These are phyloP conservation scores for Anthonomus grandis DNA, from an alignment of 1,140 invertebrate genomes.

Conservation along the genomic window DNA sequence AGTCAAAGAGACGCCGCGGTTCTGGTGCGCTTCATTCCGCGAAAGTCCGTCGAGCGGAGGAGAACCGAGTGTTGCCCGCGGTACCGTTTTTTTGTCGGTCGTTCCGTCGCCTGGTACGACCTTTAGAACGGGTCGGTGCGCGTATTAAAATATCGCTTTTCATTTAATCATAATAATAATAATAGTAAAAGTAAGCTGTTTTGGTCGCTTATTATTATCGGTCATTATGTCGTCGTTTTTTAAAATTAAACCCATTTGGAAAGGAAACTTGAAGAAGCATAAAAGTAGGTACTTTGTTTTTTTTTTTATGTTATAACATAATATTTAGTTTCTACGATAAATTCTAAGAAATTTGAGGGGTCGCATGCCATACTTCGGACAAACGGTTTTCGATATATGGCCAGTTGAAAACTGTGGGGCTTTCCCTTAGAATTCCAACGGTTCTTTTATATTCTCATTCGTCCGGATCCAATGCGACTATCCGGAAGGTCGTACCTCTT, in stretches of 20 bases:
- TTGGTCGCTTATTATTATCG: not conserved
- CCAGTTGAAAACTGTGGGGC: too few species aligned
- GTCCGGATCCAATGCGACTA: too few species aligned
- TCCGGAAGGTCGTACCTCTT: too few species aligned
- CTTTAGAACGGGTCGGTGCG: not conserved
- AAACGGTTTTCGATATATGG: too few species aligned
- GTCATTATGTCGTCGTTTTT: conserved; percentile 55
- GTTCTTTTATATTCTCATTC: too few species aligned
- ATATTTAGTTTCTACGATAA: too few species aligned
- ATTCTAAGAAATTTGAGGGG: too few species aligned
- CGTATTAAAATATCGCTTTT: not conserved
- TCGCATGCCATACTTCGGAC: too few species aligned
- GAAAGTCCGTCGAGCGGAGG: conserved; percentile 24
- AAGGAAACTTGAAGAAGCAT: conserved; percentile 63
- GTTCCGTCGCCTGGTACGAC: conserved; percentile 3
- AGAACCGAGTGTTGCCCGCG: conserved; percentile 6
- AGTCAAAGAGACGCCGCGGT: conserved; percentile 21
- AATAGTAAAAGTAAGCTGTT: not conserved
- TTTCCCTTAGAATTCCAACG: too few species aligned
- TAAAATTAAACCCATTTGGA: conserved; percentile 58
- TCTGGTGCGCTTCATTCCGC: conserved; percentile 19
- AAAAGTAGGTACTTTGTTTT: conserved; percentile 70
- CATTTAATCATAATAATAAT: not conserved
- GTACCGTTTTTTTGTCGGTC: not conserved
- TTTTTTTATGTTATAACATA: too few species aligned